Evolutionary conservation across 2,797 vertebrate species (phyloP).

Genomic region (Gadopsis bispinosus): DNA sequence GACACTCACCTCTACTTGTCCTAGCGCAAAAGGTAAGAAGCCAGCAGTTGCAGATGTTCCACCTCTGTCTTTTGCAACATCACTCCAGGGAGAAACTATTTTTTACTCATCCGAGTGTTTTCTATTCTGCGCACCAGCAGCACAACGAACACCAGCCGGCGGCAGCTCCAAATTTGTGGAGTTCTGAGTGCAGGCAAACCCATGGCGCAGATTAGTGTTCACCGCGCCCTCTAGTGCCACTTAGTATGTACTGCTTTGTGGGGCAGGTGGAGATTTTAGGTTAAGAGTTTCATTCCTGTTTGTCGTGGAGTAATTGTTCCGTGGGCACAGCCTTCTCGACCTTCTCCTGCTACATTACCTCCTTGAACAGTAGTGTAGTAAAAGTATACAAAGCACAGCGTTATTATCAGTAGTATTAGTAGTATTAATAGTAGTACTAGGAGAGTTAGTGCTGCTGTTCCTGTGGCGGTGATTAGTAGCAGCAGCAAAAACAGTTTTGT

Average conservation of each 20-base stretch:
- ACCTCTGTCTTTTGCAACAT: constrained; percentile 60
- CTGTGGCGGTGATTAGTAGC: no score
- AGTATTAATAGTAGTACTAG: no score
- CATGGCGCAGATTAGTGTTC: no score
- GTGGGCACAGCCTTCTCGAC: not conserved
- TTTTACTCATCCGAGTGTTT: constrained; percentile 43
- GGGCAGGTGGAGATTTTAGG: not conserved
- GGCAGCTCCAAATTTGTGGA: constrained; percentile 9
- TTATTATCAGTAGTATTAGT: no score
- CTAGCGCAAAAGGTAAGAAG: constrained; percentile 36
- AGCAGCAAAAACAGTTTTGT: not conserved
- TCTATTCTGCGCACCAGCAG: constrained; percentile 29
- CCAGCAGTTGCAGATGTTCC: constrained; percentile 49
- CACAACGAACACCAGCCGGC: constrained; percentile 50
- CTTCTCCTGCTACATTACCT: not conserved
- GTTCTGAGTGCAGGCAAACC: not conserved
- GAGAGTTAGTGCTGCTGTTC: no score
- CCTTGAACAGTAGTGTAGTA: no score
- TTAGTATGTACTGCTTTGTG: not conserved
- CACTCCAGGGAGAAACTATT: constrained; percentile 43
- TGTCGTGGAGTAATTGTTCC: not conserved
- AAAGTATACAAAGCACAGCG: no score
- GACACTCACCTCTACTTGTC: constrained; percentile 70
- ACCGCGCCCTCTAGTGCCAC: constrained; percentile 34
- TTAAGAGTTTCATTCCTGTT: not conserved